These are phyloP conservation scores for Pipistrellus pipistrellus DNA, from an alignment of 2,797 vertebrate genomes.

Conservation along the genomic window DNA sequence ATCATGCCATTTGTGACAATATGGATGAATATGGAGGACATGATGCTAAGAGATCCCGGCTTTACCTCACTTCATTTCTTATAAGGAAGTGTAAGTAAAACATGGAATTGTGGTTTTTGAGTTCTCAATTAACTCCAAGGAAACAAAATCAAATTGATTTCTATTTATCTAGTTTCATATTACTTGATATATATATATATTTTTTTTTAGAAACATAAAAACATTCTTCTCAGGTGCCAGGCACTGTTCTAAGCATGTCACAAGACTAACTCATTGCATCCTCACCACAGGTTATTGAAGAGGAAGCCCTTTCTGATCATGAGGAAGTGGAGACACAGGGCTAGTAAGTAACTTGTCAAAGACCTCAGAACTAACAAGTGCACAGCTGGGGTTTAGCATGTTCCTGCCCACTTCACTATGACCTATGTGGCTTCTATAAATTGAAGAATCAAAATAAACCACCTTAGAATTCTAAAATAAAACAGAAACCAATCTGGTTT, in stretches of 20 bases:
- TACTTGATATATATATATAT: neutral
- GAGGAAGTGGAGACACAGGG: neutral
- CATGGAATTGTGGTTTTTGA: neutral
- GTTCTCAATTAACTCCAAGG: neutral
- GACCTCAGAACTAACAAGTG: neutral
- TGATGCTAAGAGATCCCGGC: neutral
- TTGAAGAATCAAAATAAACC: neutral
- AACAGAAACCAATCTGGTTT: neutral
- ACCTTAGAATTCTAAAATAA: neutral
- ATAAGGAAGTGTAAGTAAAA: neutral
- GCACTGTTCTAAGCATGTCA: neutral
- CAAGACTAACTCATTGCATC: neutral
- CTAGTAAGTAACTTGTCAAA: neutral
- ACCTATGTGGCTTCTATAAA: neutral
- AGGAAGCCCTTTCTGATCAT: neutral
- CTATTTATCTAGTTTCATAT: neutral
- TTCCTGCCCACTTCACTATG: neutral
- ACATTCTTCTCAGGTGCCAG: neutral
- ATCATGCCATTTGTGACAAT: neutral
- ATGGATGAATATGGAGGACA: neutral
- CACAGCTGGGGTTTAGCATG: neutral
- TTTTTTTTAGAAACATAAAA: conserved; percentile 1
- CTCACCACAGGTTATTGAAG: neutral
- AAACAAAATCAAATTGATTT: neutral
- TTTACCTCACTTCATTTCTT: neutral